These are phyloP conservation scores for Halcyon chelicuti DNA, from an alignment of 2,797 vertebrate genomes.

Conservation along the genomic window DNA sequence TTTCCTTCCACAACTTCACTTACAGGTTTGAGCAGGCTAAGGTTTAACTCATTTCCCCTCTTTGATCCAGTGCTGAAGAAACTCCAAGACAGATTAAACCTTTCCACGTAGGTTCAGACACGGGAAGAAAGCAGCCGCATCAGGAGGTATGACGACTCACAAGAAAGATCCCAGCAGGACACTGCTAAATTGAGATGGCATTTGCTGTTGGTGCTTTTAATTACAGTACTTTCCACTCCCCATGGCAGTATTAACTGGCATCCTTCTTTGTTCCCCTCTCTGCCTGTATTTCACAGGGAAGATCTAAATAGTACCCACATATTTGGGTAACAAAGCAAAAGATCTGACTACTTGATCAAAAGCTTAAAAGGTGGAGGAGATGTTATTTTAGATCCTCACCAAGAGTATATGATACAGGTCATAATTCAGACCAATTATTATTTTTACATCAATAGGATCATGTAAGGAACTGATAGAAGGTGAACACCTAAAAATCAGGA, in stretches of 20 bases:
- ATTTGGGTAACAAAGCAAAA: not conserved
- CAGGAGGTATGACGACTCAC: not conserved
- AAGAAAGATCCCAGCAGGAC: not conserved
- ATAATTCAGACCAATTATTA: not conserved
- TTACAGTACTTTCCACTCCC: not conserved
- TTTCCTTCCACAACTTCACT: not conserved
- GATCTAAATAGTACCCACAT: not conserved
- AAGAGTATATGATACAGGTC: not conserved
- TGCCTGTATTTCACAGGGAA: not conserved
- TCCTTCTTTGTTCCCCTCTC: not conserved
- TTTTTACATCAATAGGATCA: not conserved
- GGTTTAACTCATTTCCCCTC: not conserved
- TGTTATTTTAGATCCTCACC: not conserved
- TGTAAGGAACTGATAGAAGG: not conserved
- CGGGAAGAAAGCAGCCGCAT: not conserved
- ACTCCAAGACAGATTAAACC: not conserved
- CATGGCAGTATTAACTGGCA: not conserved
- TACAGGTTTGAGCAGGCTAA: not conserved
- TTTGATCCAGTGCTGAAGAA: not conserved
- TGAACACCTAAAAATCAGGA: not conserved
- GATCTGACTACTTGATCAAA: not conserved
- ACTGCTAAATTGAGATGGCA: not conserved
- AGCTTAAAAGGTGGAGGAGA: not conserved
- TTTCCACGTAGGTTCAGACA: not conserved
- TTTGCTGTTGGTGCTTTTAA: not conserved